Evolutionary conservation across 2,888 invertebrate species (phyloP), one percentile per base, ranked within the genome.

Genomic region (Xanthorhoe spadicearia): DNA sequence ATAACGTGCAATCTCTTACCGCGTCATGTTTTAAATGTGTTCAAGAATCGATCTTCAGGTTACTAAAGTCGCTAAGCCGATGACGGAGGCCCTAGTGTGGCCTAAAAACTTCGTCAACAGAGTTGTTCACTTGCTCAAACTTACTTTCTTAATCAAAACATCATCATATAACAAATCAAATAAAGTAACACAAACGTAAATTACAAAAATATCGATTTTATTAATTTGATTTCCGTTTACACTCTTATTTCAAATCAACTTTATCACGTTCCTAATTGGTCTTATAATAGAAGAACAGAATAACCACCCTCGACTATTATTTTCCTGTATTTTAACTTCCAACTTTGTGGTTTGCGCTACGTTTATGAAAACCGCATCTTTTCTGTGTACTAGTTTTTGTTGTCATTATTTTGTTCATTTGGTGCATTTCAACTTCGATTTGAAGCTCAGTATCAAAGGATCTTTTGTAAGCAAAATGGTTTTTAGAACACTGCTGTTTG

Each of bases 301-400:
- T 13, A 43, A 13, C 7, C 32, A 43, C 38, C 38, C 13, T 43
- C 13, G 13, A 3, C 4, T 43, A 13, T 43, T 55, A n/a, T 19
- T 43, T 23, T n/a, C 23, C 35, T 9, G 23, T 35, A 32, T 51
- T 62, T 61, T 35, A 53, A 32, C 28, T 53, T 17, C 9, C 51
- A 18, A 9, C 51, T 15, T 17, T 56, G 19, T 15, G 49, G 13
- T 43, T 35, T 3, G 2, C 6, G 23, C 19, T 19, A 13, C n/a
- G 28, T 28, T 49, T 49, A 58, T 18, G 13, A 58, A 58, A 50
- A 50, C 50, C 32, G 32, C 58, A 58, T 57, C 10, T 15, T 48
- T 19, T 19, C 53, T 17, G 38, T 17, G 38, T 13, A 13, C 38
- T 4, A 10, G 38, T 43, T 43, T 43, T 43, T 43, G 38, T 43